Evolutionary conservation across 2,888 invertebrate species (phyloP).

Genomic region (Troilus luridus): DNA sequence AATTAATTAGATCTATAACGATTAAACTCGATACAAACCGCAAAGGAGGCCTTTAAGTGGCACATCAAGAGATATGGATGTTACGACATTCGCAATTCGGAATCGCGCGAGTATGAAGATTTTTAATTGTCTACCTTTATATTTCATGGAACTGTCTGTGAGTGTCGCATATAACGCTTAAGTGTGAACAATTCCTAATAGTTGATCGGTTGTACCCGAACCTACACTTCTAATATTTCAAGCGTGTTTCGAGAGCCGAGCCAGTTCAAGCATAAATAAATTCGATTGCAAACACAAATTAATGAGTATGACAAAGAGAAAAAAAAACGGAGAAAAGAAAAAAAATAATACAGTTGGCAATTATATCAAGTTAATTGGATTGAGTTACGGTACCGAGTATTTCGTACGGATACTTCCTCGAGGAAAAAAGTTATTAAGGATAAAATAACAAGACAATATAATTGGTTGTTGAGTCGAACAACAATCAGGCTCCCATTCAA

Average conservation of each 20-base stretch:
- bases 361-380: constrained; percentile 30
- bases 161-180: neutral
- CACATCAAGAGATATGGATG: too few relatives aligned
- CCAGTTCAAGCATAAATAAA: neutral
- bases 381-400: constrained; percentile 22
- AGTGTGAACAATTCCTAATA: neutral
- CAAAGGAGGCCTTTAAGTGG: too few relatives aligned
- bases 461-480: constrained; percentile 43
- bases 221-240: neutral
- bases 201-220: neutral
- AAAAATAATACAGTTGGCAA: neutral
- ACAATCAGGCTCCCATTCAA: constrained; percentile 28
- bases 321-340: neutral
- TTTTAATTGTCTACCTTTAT: too few relatives aligned
- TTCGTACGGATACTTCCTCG: constrained; percentile 7
- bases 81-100: too few relatives aligned
- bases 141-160: too few relatives aligned
- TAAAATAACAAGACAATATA: constrained; percentile 43
- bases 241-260: neutral
- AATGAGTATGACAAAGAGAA: neutral
- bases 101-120: too few relatives aligned
- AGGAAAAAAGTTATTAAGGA: constrained; percentile 39
- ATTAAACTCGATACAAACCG: too few relatives aligned
- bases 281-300: neutral
- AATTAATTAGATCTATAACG: too few relatives aligned